A percentile compares a stretch with the other conserved stretches of the same genome.
phyloP scores from a whole-genome alignment of 2,888 invertebrate genomes.

The Mythimna impura region DNA sequence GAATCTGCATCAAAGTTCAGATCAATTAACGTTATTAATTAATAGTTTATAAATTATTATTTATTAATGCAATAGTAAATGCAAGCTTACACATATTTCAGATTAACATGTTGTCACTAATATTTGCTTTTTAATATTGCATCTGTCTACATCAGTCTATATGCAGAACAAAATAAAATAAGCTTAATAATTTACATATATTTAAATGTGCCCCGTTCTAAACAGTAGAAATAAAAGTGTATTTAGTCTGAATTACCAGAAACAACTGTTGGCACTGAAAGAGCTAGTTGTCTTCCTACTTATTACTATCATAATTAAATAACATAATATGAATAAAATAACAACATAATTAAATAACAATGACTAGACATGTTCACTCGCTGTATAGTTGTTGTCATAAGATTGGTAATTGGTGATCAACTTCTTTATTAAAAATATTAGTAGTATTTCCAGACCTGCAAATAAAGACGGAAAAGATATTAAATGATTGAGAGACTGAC shows the following conservation, averaged over 20 bases:
- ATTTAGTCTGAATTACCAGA: not conserved
- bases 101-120: too few relatives aligned
- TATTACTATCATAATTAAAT: too few relatives aligned
- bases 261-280: not conserved
- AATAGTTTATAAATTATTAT: too few relatives aligned
- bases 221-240: not conserved
- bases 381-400: not conserved
- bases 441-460: conserved; percentile 18
- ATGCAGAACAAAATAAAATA: not conserved
- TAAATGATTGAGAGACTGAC: not conserved
- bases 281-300: not conserved
- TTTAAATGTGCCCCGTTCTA: too few relatives aligned
- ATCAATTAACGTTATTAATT: too few relatives aligned
- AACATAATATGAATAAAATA: too few relatives aligned
- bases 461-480: not conserved
- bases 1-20: too few relatives aligned
- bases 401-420: not conserved
- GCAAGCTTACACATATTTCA: too few relatives aligned
- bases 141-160: too few relatives aligned
- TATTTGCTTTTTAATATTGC: too few relatives aligned
- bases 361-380: not conserved
- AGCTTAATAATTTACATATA: not conserved
- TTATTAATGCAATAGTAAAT: too few relatives aligned
- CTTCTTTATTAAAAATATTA: conserved; percentile 8
- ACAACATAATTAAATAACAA: not conserved